A percentile compares a stretch with the other conserved stretches of the same genome.
Conservation (phyloP, 2,113 vertebrate species). For the Edolisoma coerulescens region DNA sequence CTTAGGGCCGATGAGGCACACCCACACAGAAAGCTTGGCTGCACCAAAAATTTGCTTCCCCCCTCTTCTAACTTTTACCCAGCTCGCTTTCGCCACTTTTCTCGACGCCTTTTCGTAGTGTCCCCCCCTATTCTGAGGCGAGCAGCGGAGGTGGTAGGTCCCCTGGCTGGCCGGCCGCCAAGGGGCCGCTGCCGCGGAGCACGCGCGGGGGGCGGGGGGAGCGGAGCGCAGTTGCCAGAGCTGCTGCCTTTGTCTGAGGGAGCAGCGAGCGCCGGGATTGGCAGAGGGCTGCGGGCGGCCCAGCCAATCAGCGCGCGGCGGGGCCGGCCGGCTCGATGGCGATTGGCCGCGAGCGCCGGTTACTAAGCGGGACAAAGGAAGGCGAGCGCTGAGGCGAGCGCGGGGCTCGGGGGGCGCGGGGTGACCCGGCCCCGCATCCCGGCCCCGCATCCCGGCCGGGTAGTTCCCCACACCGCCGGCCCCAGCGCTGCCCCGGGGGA, state of each 20-base stretch:
- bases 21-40: accelerated
- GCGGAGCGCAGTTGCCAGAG: conserved; percentile 60
- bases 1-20: accelerated
- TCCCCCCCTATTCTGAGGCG: not conserved
- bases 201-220: not conserved
- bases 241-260: conserved; percentile 60
- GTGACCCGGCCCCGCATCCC: not conserved
- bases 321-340: conserved; percentile 20
- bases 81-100: not conserved
- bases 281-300: not conserved
- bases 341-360: conserved; percentile 67
- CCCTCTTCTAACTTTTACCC: not conserved
- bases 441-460: too few species aligned
- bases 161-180: not conserved
- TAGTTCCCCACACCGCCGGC: not conserved
- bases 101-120: accelerated
- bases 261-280: conserved; percentile 35
- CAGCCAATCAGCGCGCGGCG: conserved; percentile 52
- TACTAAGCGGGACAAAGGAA: conserved; percentile 79
- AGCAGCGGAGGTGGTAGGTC: not conserved
- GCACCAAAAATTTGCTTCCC: accelerated
- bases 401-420: not conserved
- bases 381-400: conserved; percentile 18
- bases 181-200: conserved; percentile 9
- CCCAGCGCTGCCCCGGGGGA: too few species aligned